These are phyloP conservation scores for Patiria pectinifera DNA, from an alignment of 53 echinoderm and acorn worm genomes.

Conservation along the genomic window DNA sequence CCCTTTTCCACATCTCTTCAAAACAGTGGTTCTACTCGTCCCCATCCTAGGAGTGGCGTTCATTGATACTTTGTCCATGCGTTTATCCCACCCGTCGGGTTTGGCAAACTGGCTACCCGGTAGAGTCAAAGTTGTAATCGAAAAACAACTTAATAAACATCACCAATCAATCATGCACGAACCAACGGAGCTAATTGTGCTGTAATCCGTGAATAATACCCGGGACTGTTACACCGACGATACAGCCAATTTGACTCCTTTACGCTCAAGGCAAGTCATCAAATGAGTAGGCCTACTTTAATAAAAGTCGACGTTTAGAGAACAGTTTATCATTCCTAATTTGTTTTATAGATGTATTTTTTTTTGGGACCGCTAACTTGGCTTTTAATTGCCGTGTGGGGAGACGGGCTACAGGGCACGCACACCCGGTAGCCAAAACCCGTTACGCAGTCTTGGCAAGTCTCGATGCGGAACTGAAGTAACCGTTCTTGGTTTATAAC, in stretches of 20 bases:
- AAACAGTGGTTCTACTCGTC: no score
- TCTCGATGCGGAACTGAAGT: neutral
- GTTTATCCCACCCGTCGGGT: neutral
- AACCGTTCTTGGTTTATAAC: neutral
- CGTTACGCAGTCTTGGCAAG: neutral
- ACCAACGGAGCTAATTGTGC: neutral
- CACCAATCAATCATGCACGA: slow-evolving; percentile 4
- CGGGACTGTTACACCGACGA: slow-evolving; percentile 23
- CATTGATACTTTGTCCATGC: neutral
- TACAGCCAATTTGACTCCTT: slow-evolving; percentile 23
- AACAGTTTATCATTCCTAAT: neutral
- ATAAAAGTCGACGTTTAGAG: no score
- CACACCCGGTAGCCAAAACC: neutral
- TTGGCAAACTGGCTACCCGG: neutral
- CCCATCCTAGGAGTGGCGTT: no score
- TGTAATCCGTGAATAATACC: slow-evolving; percentile 12
- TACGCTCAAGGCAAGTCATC: slow-evolving; percentile 6
- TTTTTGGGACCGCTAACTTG: neutral
- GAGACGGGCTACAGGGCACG: neutral
- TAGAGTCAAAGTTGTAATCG: slow-evolving; percentile 15
- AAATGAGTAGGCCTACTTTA: neutral
- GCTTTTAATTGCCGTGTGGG: no score
- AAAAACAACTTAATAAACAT: slow-evolving; percentile 8
- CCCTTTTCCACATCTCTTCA: no score
- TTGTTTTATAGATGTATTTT: neutral